Conservation (phyloP, 2,113 vertebrate genomes). For the Chloropsis hardwickii region DNA sequence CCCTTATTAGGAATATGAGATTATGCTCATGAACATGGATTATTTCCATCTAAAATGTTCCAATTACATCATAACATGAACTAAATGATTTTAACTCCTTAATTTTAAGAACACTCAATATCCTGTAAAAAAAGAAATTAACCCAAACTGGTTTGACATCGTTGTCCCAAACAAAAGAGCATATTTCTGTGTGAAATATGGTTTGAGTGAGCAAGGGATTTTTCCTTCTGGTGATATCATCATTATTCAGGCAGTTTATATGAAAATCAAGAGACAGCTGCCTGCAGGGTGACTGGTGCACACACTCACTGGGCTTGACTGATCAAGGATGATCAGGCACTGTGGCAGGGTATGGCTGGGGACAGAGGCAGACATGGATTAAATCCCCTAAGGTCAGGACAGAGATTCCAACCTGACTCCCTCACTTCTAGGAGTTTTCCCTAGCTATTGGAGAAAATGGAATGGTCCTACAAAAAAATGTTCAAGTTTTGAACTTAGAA, state of each 20-base stretch:
- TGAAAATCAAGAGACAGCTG: background rate
- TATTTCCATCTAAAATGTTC: background rate
- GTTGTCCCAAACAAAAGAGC: background rate
- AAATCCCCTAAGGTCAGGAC: background rate
- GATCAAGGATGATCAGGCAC: background rate
- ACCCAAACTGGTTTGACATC: background rate
- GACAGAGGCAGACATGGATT: background rate
- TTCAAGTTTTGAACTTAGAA: background rate
- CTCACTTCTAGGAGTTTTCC: background rate
- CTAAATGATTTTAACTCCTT: background rate
- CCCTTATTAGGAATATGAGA: background rate
- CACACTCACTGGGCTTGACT: background rate
- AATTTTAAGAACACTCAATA: background rate
- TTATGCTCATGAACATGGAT: background rate
- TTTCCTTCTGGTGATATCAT: background rate
- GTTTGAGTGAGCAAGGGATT: background rate
- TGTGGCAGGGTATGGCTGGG: background rate
- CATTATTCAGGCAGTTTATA: background rate
- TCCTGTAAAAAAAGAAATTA: background rate
- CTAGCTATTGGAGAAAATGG: background rate
- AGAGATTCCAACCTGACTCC: background rate
- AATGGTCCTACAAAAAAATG: background rate
- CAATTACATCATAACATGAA: background rate
- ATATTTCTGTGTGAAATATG: fast-evolving
- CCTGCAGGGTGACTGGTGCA: background rate